These are phyloP conservation scores for Patella vulgata DNA, from an alignment of 1,140 invertebrate species.

Conservation along the genomic window DNA sequence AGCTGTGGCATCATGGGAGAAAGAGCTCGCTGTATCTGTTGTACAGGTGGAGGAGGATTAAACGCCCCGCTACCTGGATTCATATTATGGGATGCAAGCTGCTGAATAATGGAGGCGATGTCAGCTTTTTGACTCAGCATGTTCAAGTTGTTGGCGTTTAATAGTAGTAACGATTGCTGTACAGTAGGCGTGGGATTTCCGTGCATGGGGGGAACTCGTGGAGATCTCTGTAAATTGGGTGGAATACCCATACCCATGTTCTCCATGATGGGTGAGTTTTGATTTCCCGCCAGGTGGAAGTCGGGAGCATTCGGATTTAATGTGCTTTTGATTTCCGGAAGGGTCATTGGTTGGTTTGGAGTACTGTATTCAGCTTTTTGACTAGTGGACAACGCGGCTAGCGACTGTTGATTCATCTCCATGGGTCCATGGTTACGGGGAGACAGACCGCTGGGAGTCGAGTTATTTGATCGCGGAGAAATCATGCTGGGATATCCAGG, in stretches of 20 bases:
- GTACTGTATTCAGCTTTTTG: conserved; percentile 64
- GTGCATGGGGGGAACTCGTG: not conserved
- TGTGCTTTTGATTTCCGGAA: conserved; percentile 72
- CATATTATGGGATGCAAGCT: too few species aligned
- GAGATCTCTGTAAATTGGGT: not conserved
- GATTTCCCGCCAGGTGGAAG: conserved; percentile 68
- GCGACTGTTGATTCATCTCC: conserved; percentile 31
- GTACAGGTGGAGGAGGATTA: not conserved
- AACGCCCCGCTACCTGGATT: not conserved
- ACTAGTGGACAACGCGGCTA: conserved; percentile 21
- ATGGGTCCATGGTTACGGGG: conserved; percentile 34
- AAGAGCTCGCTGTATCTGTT: conserved; percentile 10
- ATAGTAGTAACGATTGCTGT: too few species aligned
- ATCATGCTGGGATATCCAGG: conserved; percentile 74
- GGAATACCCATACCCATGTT: not conserved
- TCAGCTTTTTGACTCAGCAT: too few species aligned
- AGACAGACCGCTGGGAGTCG: conserved; percentile 25
- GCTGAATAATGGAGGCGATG: too few species aligned
- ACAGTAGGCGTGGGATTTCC: not conserved
- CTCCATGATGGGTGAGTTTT: not conserved
- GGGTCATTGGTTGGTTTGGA: conserved; percentile 65
- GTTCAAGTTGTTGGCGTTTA: too few species aligned
- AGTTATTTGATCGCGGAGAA: conserved; percentile 17
- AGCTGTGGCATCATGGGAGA: conserved; percentile 17
- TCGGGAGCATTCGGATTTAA: conserved; percentile 89